Evolutionary conservation across 2,797 vertebrate species (phyloP).

Genomic region (Crotalus adamanteus): DNA sequence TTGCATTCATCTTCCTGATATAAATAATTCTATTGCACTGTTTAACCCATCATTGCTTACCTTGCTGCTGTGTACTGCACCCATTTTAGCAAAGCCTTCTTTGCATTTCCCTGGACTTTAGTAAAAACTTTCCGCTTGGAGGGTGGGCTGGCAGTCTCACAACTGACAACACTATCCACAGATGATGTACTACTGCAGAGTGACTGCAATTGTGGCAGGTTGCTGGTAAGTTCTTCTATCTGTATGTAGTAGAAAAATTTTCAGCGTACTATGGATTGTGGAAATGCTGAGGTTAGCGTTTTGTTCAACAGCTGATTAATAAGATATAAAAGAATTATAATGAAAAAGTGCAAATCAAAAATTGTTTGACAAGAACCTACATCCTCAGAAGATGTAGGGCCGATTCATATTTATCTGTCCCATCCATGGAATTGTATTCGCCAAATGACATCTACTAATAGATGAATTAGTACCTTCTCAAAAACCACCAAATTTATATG

Average conservation of each 20-base stretch:
- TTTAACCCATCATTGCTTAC: slow-evolving; percentile 69
- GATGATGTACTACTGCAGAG: slow-evolving; percentile 89
- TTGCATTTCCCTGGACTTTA: slow-evolving; percentile 87
- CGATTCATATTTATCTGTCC: not conserved
- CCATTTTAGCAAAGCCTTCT: slow-evolving; percentile 92
- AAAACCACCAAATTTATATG: not conserved
- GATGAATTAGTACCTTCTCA: not conserved
- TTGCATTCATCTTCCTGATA: slow-evolving; percentile 24
- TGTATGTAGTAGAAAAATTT: slow-evolving; percentile 46
- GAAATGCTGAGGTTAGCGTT: slow-evolving; percentile 2
- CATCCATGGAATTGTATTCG: not conserved
- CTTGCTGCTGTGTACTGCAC: slow-evolving; percentile 88
- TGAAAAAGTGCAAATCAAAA: not conserved
- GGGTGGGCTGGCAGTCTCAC: slow-evolving; percentile 88
- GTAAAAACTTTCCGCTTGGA: slow-evolving; percentile 87
- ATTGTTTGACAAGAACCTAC: not conserved
- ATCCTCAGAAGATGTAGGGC: not conserved
- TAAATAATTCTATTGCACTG: not conserved
- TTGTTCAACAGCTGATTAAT: not conserved
- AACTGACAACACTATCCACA: slow-evolving; percentile 85
- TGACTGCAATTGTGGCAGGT: slow-evolving; percentile 84
- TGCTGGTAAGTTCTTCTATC: slow-evolving; percentile 96
- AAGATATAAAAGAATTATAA: not conserved
- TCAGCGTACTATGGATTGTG: not conserved
- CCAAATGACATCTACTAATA: not conserved